Conservation (phyloP, 2,113 vertebrate species). For the Heterochromis multidens region DNA sequence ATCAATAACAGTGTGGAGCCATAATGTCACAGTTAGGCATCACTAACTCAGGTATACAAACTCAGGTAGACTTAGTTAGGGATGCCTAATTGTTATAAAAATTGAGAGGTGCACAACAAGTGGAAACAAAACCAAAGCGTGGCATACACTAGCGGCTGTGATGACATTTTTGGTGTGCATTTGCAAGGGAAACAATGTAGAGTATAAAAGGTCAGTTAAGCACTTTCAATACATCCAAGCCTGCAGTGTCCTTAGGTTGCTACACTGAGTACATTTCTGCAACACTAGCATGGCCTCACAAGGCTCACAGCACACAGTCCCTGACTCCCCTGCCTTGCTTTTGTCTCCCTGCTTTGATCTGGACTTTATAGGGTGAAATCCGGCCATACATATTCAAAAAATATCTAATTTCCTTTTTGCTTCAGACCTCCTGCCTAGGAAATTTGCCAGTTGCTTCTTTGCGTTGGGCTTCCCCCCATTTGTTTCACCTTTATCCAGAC, state of each 20-base stretch:
- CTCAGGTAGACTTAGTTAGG: neutral
- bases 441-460: neutral
- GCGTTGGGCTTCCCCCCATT: neutral
- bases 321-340: neutral
- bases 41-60: too few species aligned
- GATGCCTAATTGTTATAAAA: neutral
- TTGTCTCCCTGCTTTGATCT: neutral
- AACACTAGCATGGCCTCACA: neutral
- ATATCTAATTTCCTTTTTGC: neutral
- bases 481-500: conserved; percentile 5
- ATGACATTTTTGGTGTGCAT: neutral
- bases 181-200: neutral
- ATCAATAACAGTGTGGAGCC: neutral
- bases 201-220: too few species aligned
- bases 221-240: too few species aligned
- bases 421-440: neutral
- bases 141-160: neutral
- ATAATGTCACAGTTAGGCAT: neutral
- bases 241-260: neutral
- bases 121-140: neutral
- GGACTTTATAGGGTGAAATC: neutral
- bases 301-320: neutral
- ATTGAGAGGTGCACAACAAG: neutral
- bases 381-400: neutral
- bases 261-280: neutral